These are phyloP conservation scores for Myzus persicae DNA, from an alignment of 1,140 invertebrate genomes.

Conservation along the genomic window DNA sequence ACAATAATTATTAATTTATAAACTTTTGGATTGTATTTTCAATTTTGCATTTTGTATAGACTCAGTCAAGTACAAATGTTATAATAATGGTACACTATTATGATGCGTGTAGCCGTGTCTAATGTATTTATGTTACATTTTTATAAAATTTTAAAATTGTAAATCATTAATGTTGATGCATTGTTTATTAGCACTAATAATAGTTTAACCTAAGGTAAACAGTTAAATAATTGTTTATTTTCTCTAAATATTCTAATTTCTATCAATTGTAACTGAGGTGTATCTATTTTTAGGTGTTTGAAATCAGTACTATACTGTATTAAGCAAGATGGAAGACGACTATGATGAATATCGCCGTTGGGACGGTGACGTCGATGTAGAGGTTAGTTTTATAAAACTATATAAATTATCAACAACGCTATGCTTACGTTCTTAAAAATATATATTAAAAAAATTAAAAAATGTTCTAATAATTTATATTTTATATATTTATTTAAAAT, in stretches of 20 bases:
- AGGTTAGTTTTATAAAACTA: constrained; percentile 60
- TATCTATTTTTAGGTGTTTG: neutral
- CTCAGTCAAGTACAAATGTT: neutral
- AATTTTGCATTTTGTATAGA: neutral
- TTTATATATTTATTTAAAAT: neutral
- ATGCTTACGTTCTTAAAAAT: neutral
- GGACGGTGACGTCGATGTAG: constrained; percentile 63
- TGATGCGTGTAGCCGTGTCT: neutral
- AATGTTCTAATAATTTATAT: too few relatives aligned
- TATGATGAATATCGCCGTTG: constrained; percentile 63
- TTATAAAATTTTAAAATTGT: neutral
- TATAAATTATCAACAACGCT: neutral
- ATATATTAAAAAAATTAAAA: too few relatives aligned
- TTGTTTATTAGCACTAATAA: neutral
- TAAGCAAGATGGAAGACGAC: constrained; percentile 63
- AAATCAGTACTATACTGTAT: neutral
- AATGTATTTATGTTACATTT: neutral
- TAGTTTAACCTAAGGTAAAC: neutral
- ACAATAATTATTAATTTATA: neutral
- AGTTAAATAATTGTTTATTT: too few relatives aligned
- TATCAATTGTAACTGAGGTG: neutral
- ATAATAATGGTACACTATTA: neutral
- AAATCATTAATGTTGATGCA: neutral
- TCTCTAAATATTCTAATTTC: neutral
- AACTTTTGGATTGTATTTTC: neutral